Base-by-base conservation (phyloP, 2,797 vertebrate species). In the Tapera naevia region DNA sequence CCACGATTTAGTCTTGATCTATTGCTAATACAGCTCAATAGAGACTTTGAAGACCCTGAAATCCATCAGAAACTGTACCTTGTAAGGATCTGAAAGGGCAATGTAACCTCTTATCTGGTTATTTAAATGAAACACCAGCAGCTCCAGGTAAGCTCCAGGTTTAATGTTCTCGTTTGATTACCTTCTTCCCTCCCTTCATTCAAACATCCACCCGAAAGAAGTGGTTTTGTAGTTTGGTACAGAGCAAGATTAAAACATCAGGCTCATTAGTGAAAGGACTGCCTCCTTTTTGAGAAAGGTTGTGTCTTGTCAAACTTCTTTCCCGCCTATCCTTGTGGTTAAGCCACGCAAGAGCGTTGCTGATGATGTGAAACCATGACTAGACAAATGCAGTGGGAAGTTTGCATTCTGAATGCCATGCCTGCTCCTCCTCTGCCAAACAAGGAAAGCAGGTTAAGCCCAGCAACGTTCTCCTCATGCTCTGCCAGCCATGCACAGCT, bases 301-400 rank as follows among this genome's bases (percentile, higher is more conserved):
- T 60, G 50, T 83, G 80, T 87, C 89, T 41, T 23, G 87, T 86
- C 87, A 8, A 51, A 95, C 94, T 87, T 88, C 93, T 94, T 91
- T 89, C 65, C 80, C 83, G 94, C 57, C 90, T 90, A 19, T 67
- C 88, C 89, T 70, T 94, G 95, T 58, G 91, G 94, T 94, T 96
- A 90, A 84, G 61, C 86, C 80, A 51, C 46, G 60, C 78, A 88
- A 81, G 86, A 74, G 79, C 89, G 94, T 96, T 95, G 94, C 95
- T 82, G 90, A 96, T 86, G 95, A 89, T 91, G 94, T 95, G 95
- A 96, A 94, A 93, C 96, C 91, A 83, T 95, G 95, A 95, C 95
- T 96, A 95, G 91, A 91, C 91, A 95, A 94, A 95, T 71, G 83
- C 91, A 91, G 87, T 71, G 79, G 80, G 75, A 92, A 94, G 94